Base-by-base conservation (phyloP, 2,797 vertebrate species). In the Capromys pilorides region DNA sequence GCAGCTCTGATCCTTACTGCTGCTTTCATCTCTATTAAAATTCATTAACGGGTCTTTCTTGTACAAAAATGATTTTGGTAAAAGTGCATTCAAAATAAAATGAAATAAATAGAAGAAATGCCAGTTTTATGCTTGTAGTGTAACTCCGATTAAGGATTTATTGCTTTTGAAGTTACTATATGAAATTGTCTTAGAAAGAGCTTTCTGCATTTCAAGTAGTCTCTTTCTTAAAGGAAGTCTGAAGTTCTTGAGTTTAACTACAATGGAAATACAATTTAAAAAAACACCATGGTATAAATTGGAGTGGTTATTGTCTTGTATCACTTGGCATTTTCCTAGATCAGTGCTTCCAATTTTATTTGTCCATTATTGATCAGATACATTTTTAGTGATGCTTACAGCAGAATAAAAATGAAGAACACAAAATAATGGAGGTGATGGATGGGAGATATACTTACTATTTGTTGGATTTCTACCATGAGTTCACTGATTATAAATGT, bases 341-440 rank as follows among this genome's bases (percentile, higher is more conserved):
- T 64, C 90, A 97, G 86, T 36, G 85, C 86, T 28, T 94, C 88
- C 95, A 82, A 85, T 97, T 94, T 94, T 88, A 88, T 67, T 90
- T 97, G 90, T 95, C 82, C 64, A 95, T 97, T 96, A 96, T 91
- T 95, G 93, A 96, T 95, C 36, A 96, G 92, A 3, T 16, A 71
- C 95, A 87, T 95, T 97, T 96, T 92, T n/a, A 94, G 89, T 92
- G 93, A 61, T 79, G 41, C 88, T 97, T 92, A 28, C 16, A 94
- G 73, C 12, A 5, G 92, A 85, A 73, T 67, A 69, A 92, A 54
- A 96, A 36, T 84, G 49, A 96, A 66, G 84, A 93, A 31, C n/a
- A 79, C 24, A 11, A 33, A 28, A 79, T 66, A 57, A 11, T 9
- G 12, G 24, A 31, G 73, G 45, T 66, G 86, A 39, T 36, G 4